These are phyloP conservation scores for Eunapius fragilis DNA, from an alignment of 37 sponge, comb jelly and placozoan genomes.

Conservation along the genomic window DNA sequence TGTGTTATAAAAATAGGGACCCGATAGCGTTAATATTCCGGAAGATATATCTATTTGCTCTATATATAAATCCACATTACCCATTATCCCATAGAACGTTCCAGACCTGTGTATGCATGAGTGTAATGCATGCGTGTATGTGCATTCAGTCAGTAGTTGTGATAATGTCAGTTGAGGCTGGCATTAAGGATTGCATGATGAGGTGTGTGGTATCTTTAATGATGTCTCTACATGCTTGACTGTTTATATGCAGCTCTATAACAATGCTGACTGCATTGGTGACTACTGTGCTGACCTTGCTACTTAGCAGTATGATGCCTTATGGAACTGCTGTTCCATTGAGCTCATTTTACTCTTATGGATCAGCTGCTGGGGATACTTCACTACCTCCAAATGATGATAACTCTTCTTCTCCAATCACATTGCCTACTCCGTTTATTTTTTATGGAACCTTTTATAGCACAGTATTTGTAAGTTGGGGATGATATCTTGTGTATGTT, in stretches of 20 bases:
- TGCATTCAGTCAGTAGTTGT: too few relatives aligned
- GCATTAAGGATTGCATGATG: too few relatives aligned
- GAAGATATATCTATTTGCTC: too few relatives aligned
- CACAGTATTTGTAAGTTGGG: neutral
- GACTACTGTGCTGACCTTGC: neutral
- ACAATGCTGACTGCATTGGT: neutral
- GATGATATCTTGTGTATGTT: neutral
- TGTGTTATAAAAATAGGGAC: too few relatives aligned
- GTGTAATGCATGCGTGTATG: too few relatives aligned
- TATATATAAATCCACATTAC: too few relatives aligned
- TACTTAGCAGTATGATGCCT: neutral
- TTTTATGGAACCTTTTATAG: neutral
- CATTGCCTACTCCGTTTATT: neutral
- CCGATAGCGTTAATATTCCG: too few relatives aligned
- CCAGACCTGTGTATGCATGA: too few relatives aligned
- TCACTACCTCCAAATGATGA: neutral
- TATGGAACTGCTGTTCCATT: neutral
- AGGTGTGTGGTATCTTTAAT: too few relatives aligned
- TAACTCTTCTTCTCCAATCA: neutral
- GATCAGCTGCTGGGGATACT: neutral
- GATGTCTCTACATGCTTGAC: too few relatives aligned
- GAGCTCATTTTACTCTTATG: neutral
- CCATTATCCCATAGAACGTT: too few relatives aligned
- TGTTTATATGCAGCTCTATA: neutral
- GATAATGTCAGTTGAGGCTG: too few relatives aligned